Evolutionary conservation across 2,888 invertebrate genomes (phyloP).

Genomic region (Mimas tiliae): DNA sequence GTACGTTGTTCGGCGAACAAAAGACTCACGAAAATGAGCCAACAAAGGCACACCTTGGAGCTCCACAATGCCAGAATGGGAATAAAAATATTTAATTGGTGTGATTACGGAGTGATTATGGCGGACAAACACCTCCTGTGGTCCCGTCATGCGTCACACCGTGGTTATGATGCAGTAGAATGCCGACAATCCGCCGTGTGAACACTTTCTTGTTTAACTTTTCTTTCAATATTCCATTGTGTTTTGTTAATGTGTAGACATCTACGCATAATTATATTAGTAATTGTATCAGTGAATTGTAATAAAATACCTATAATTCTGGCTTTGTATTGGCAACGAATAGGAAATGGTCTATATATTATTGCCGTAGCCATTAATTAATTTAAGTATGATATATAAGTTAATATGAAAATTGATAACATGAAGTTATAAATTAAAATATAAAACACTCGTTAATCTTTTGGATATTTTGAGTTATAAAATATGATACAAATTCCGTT

Average conservation of each 20-base stretch:
- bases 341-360: background rate
- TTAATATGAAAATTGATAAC: background rate
- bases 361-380: background rate
- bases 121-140: constrained; percentile 77
- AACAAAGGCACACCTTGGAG: constrained; percentile 65
- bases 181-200: constrained; percentile 30
- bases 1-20: constrained; percentile 55
- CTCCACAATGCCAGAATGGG: constrained; percentile 71
- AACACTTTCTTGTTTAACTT: constrained; percentile 27
- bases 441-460: background rate
- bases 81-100: constrained; percentile 82
- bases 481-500: background rate
- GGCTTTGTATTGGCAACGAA: background rate
- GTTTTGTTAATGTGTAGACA: constrained; percentile 7
- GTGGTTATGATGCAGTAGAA: constrained; percentile 38
- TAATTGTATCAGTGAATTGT: background rate
- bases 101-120: constrained; percentile 75
- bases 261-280: background rate
- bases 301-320: background rate
- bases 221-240: constrained; percentile 35
- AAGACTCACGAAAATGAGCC: constrained; percentile 62
- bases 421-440: background rate
- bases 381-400: background rate
- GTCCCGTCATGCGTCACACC: constrained; percentile 45
- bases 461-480: background rate